These are phyloP conservation scores for Chloromyia formosa DNA, from an alignment of 2,888 invertebrate species.

Conservation along the genomic window DNA sequence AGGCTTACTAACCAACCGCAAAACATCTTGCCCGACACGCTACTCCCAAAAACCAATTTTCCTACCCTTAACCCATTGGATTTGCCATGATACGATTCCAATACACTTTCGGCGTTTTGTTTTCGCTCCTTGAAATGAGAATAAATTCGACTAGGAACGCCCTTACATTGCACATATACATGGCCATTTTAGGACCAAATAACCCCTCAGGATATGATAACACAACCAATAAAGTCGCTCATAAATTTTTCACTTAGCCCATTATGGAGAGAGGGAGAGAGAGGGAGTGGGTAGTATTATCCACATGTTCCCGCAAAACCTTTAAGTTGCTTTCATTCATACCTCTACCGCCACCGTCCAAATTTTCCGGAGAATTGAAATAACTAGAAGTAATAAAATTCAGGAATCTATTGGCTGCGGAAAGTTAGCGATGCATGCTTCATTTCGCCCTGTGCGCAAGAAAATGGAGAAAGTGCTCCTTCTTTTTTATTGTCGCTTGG, in stretches of 20 bases:
- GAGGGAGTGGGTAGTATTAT: neutral
- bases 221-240: slow-evolving; percentile 38
- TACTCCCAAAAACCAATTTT: too few species aligned
- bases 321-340: neutral
- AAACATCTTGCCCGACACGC: too few species aligned
- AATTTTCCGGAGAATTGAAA: slow-evolving; percentile 14
- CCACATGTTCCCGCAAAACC: neutral
- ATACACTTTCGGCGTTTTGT: slow-evolving; percentile 18
- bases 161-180: neutral
- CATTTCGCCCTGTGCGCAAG: neutral
- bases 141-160: neutral
- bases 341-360: neutral
- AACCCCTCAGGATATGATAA: slow-evolving; percentile 33
- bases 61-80: neutral
- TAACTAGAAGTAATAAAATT: slow-evolving; percentile 17
- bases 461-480: neutral
- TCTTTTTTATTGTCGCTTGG: neutral
- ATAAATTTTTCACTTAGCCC: slow-evolving; percentile 39
- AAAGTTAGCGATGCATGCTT: slow-evolving; percentile 14
- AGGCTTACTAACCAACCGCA: too few species aligned
- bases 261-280: too few species aligned
- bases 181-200: slow-evolving; percentile 17
- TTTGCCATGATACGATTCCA: slow-evolving; percentile 9
- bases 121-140: neutral
- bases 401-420: slow-evolving; percentile 7